These are phyloP conservation scores for Drosophila micromelanica DNA, from an alignment of 1,140 invertebrate species.

Conservation along the genomic window DNA sequence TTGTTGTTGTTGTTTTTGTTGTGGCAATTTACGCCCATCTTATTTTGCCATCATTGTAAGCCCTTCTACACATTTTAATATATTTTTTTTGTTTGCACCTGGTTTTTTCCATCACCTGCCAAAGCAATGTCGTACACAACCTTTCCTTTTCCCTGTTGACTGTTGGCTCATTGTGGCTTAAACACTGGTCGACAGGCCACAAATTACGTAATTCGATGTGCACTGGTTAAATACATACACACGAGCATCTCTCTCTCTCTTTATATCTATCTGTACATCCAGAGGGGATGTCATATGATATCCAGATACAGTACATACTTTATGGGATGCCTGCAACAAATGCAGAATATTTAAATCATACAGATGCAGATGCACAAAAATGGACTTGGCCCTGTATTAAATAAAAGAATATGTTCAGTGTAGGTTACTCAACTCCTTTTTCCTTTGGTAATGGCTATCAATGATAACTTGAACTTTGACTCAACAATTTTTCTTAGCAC, in stretches of 20 bases:
- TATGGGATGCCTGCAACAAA: not conserved
- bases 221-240: constrained; percentile 29
- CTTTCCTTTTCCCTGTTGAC: constrained; percentile 11
- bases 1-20: constrained; percentile 39
- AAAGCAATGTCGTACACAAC: constrained; percentile 38
- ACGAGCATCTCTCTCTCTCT: not conserved
- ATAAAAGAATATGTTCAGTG: not conserved
- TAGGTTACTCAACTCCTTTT: not conserved
- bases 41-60: constrained; percentile 64
- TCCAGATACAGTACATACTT: not conserved
- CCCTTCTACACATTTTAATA: constrained; percentile 49
- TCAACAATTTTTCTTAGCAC: no score
- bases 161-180: constrained; percentile 24
- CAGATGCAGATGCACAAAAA: not conserved
- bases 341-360: constrained; percentile 10
- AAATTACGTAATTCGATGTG: constrained; percentile 51
- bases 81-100: constrained; percentile 33
- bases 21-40: constrained; percentile 54
- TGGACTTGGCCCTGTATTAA: not conserved
- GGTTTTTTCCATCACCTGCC: constrained; percentile 19
- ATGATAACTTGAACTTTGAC: not conserved
- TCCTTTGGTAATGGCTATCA: not conserved
- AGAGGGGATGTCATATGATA: not conserved
- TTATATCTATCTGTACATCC: not conserved
- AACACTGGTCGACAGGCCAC: constrained; percentile 31